These are phyloP conservation scores for Formicarius rufipectus DNA, from an alignment of 2,113 vertebrate genomes.

Conservation along the genomic window DNA sequence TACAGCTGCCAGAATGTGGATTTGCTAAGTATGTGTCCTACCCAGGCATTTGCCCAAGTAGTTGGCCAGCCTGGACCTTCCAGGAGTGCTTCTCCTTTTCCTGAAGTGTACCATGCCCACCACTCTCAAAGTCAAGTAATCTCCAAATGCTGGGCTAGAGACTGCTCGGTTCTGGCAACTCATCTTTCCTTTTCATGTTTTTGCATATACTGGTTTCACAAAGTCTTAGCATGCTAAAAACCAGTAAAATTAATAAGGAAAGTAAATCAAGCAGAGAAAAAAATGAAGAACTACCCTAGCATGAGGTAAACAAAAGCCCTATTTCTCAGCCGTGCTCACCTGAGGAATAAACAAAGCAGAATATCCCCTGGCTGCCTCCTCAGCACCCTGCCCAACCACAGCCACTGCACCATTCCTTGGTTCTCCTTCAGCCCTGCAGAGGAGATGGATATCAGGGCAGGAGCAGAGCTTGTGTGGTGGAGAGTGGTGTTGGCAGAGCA, in stretches of 20 bases:
- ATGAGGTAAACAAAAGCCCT: constrained; percentile 36
- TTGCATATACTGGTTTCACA: constrained; percentile 56
- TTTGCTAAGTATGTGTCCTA: neutral
- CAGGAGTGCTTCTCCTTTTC: neutral
- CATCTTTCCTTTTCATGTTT: neutral
- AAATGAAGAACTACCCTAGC: neutral
- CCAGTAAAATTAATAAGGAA: constrained; percentile 38
- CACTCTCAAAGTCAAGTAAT: neutral
- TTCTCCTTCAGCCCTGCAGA: neutral
- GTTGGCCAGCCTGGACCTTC: neutral
- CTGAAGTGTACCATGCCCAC: neutral
- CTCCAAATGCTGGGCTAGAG: neutral
- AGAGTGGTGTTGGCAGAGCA: accelerated
- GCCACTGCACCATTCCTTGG: neutral
- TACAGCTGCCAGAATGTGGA: neutral
- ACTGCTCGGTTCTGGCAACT: neutral
- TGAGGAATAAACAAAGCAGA: neutral
- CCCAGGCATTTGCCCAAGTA: neutral
- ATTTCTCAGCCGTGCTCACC: neutral
- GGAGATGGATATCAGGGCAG: accelerated
- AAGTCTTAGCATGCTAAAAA: neutral
- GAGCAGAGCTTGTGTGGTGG: neutral
- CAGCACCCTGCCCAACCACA: neutral
- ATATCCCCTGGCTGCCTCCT: neutral
- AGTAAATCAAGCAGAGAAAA: constrained; percentile 52